These are phyloP conservation scores for Choloepus hoffmanni DNA, from an alignment of 2,113 vertebrate species.

Conservation along the genomic window DNA sequence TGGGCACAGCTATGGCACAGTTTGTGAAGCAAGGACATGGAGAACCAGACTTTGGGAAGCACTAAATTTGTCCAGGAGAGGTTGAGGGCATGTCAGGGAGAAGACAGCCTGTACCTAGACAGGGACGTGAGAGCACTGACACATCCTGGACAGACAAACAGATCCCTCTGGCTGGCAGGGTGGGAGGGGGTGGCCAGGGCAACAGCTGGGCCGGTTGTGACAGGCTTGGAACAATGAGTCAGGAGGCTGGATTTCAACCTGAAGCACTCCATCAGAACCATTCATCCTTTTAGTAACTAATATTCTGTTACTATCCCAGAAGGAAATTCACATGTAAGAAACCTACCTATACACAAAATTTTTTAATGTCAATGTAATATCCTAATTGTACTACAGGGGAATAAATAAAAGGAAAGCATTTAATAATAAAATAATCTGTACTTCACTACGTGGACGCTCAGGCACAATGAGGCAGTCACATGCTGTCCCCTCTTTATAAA, in stretches of 20 bases:
- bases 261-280: background rate
- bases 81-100: background rate
- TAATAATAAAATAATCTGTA: background rate
- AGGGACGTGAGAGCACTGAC: background rate
- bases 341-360: background rate
- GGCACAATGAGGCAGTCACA: too few relatives aligned
- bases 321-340: background rate
- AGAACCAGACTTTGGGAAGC: background rate
- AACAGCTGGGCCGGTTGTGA: background rate
- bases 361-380: background rate
- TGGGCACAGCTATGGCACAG: background rate
- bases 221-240: background rate
- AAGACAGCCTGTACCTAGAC: conserved; percentile 15
- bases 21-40: background rate
- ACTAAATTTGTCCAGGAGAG: background rate
- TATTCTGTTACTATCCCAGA: background rate
- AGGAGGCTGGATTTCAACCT: background rate
- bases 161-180: background rate
- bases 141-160: background rate
- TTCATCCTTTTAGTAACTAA: background rate
- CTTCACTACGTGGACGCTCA: background rate
- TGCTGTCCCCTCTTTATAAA: background rate
- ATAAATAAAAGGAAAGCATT: background rate
- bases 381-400: background rate
- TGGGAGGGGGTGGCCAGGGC: background rate